Conservation (phyloP, 2,797 vertebrate species). For the Cygnus olor region DNA sequence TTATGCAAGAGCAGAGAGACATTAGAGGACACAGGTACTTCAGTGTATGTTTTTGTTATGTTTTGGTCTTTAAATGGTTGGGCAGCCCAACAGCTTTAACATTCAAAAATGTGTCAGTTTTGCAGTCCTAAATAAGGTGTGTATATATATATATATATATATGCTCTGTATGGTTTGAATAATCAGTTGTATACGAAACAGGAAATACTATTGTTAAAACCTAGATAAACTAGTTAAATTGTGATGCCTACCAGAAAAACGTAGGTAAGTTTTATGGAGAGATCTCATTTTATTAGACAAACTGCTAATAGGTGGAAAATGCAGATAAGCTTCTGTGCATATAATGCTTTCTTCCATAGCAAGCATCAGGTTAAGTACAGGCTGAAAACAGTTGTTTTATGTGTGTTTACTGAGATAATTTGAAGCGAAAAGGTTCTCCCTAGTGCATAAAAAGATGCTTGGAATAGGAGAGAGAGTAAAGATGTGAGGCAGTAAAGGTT, state of each 20-base stretch:
- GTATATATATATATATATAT: neutral
- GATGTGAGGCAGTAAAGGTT: neutral
- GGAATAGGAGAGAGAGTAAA: neutral
- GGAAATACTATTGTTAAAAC: neutral
- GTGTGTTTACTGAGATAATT: neutral
- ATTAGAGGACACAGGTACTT: neutral
- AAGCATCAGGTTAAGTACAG: neutral
- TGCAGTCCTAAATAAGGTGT: neutral
- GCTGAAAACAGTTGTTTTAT: neutral
- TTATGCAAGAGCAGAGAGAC: neutral
- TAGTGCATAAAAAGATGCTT: neutral
- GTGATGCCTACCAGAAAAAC: neutral
- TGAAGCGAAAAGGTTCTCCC: neutral
- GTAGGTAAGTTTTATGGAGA: neutral
- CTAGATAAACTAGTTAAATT: neutral
- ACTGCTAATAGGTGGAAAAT: neutral
- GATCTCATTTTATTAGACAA: neutral
- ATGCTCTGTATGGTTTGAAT: neutral
- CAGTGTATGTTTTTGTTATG: neutral
- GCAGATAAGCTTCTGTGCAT: neutral
- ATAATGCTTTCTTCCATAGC: neutral
- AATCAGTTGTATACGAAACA: neutral
- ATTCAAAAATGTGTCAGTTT: neutral
- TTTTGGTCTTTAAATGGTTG: neutral
- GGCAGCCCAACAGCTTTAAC: neutral